Evolutionary conservation across 2,113 vertebrate genomes (phyloP).

Genomic region (Oryzias javanicus): DNA sequence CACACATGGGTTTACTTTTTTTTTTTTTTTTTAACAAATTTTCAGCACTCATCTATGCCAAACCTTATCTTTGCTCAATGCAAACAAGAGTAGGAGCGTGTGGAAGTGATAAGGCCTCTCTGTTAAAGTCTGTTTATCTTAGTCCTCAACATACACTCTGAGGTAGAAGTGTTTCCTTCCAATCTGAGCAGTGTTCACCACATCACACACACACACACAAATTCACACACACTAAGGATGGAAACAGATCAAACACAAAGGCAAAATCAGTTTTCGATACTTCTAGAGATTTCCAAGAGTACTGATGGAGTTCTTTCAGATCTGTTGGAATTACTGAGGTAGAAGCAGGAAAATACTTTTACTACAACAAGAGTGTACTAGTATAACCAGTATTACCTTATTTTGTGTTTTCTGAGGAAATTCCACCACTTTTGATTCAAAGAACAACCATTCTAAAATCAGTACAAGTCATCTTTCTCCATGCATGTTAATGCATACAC

Average conservation of each 20-base stretch:
- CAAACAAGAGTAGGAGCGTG: constrained; percentile 44
- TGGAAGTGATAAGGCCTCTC: constrained; percentile 75
- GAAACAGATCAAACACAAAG: constrained; percentile 1
- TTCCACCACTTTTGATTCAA: constrained; percentile 19
- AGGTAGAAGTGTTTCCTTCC: constrained; percentile 80
- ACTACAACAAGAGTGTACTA: too few species aligned
- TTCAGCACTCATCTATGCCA: constrained; percentile 18
- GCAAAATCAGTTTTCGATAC: constrained; percentile 11
- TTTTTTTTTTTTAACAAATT: constrained; percentile 13
- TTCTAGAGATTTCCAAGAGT: constrained; percentile 17
- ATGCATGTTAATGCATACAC: constrained; percentile 15
- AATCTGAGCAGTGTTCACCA: constrained; percentile 56
- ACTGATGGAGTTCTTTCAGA: constrained; percentile 5
- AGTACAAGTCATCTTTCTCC: constrained; percentile 42
- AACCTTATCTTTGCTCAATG: constrained; percentile 24
- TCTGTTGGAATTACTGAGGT: not conserved
- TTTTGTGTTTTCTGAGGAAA: constrained; percentile 32
- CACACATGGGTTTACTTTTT: constrained; percentile 9
- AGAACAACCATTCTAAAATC: constrained; percentile 25
- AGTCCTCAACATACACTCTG: constrained; percentile 78
- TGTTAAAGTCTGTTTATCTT: constrained; percentile 79
- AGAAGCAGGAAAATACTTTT: not conserved
- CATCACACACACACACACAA: constrained; percentile 6
- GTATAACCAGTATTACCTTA: not conserved
- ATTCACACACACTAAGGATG: constrained; percentile 10